Evolutionary conservation across 2,888 invertebrate genomes (phyloP).

Genomic region (Patella pellucida): DNA sequence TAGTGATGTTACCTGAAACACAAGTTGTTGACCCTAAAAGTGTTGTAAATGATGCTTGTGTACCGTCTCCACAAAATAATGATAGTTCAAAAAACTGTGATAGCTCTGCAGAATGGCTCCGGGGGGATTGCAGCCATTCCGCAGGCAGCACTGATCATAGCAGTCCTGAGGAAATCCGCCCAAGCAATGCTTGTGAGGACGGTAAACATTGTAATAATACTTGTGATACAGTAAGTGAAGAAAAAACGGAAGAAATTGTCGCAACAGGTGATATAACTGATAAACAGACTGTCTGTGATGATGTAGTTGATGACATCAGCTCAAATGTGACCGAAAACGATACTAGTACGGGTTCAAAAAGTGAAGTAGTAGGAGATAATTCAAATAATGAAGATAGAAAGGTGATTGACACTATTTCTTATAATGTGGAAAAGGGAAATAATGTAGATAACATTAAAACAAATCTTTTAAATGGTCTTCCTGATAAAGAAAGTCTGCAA

Average conservation of each 20-base stretch:
- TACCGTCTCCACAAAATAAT: constrained; percentile 44
- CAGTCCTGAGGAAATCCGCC: constrained; percentile 20
- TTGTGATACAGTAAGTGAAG: neutral
- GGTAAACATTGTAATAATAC: constrained; percentile 22
- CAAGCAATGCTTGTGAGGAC: constrained; percentile 21
- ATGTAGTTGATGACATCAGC: neutral
- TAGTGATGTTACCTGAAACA: constrained; percentile 62
- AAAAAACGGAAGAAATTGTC: too few relatives aligned
- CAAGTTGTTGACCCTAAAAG: constrained; percentile 67
- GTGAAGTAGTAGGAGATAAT: neutral
- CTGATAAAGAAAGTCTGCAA: neutral
- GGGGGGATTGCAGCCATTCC: constrained; percentile 39
- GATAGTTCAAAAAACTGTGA: constrained; percentile 59
- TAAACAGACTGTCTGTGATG: too few relatives aligned
- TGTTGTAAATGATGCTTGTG: constrained; percentile 65
- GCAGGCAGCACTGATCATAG: constrained; percentile 34
- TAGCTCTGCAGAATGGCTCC: constrained; percentile 42
- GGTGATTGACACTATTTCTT: constrained; percentile 7
- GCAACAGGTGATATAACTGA: too few relatives aligned
- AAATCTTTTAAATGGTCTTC: constrained; percentile 7
- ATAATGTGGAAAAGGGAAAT: constrained; percentile 3
- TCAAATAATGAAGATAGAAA: constrained; percentile 8
- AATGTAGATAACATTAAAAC: neutral
- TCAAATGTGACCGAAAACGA: neutral
- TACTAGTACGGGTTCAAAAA: neutral